These are phyloP conservation scores for Abrostola triplasia DNA, from an alignment of 2,888 invertebrate genomes.

Conservation along the genomic window DNA sequence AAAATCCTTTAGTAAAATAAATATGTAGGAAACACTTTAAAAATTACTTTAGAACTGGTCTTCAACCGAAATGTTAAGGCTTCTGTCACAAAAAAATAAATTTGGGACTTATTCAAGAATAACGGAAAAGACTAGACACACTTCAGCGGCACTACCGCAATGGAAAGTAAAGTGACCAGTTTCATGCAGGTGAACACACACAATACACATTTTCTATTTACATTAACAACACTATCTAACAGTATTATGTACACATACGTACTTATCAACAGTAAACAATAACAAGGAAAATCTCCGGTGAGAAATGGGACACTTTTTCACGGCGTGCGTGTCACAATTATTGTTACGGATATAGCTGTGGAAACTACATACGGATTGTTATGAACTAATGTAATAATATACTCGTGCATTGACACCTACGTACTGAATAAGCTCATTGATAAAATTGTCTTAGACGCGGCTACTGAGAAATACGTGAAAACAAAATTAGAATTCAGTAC, in stretches of 20 bases:
- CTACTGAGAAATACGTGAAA: no score
- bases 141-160: conserved; percentile 10
- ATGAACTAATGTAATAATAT: conserved; percentile 10
- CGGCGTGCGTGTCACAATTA: conserved; percentile 38
- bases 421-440: not conserved
- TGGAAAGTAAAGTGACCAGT: conserved; percentile 33
- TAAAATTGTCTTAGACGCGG: not conserved
- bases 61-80: no score
- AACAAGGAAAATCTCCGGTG: conserved; percentile 78
- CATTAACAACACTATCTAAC: conserved; percentile 41
- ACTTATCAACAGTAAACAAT: conserved; percentile 67
- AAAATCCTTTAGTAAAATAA: no score
- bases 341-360: conserved; percentile 37
- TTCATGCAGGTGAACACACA: conserved; percentile 26
- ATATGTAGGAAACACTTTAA: no score
- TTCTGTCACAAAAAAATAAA: no score
- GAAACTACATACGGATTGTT: conserved; percentile 39
- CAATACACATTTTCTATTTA: conserved; percentile 46
- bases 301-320: conserved; percentile 80
- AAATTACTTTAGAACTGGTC: no score
- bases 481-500: no score
- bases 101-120: no score
- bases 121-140: no score
- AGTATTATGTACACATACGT: conserved; percentile 46
- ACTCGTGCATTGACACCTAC: not conserved